A percentile compares a stretch with the other conserved stretches of the same genome.
These are phyloP conservation scores for Nycticryphes semicollaris DNA, from an alignment of 2,113 vertebrate genomes.

Conservation along the genomic window DNA sequence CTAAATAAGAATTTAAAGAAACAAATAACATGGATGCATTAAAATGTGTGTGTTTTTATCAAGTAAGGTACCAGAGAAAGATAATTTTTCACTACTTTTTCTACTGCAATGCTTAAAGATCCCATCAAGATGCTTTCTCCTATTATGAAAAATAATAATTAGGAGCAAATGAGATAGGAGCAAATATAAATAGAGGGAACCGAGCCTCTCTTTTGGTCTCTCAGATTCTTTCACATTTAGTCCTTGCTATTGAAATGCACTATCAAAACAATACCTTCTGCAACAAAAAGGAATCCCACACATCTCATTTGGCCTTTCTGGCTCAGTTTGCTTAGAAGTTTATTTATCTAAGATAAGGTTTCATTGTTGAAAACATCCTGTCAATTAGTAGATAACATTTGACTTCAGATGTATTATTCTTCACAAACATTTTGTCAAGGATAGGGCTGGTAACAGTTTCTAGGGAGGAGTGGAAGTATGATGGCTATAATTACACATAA, in stretches of 20 bases:
- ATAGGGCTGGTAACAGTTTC: neutral
- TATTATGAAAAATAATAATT: neutral
- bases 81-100: neutral
- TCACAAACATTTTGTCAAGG: neutral
- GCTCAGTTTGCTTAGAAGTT: constrained; percentile 24
- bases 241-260: neutral
- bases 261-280: constrained; percentile 34
- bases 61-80: neutral
- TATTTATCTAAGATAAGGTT: neutral
- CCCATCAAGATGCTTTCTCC: neutral
- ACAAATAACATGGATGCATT: neutral
- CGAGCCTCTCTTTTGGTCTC: neutral
- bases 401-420: constrained; percentile 16
- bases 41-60: neutral
- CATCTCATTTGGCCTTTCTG: constrained; percentile 7
- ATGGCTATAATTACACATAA: neutral
- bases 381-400: constrained; percentile 40
- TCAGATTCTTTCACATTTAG: neutral
- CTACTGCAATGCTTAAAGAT: neutral
- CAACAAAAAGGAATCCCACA: constrained; percentile 24
- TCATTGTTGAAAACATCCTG: constrained; percentile 14
- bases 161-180: neutral
- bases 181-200: neutral
- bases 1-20: neutral
- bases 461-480: neutral